Evolutionary conservation across 2,888 invertebrate genomes (phyloP).

Genomic region (Octodonta nipae): DNA sequence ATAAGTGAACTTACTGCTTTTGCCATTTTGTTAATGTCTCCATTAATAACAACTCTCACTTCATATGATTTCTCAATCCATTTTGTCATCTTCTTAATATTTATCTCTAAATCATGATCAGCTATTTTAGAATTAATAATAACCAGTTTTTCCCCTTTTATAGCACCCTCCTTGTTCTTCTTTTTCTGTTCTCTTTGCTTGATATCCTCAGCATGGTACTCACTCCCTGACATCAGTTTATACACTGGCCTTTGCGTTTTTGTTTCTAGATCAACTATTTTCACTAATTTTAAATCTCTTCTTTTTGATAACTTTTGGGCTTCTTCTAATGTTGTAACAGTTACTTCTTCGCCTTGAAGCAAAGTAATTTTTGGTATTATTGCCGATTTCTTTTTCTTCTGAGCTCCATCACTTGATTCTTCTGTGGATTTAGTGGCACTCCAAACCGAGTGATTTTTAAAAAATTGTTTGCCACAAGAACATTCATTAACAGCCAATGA

Average conservation of each 20-base stretch:
- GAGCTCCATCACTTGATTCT: slow-evolving; percentile 10
- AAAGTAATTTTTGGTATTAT: slow-evolving; percentile 52
- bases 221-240: slow-evolving; percentile 52
- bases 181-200: slow-evolving; percentile 41
- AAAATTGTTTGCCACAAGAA: too few relatives aligned
- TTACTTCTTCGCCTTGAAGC: slow-evolving; percentile 42
- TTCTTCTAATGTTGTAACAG: slow-evolving; percentile 50
- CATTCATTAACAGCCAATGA: too few relatives aligned
- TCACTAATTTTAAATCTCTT: slow-evolving; percentile 54
- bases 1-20: too few relatives aligned
- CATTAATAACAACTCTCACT: slow-evolving; percentile 46
- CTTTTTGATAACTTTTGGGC: slow-evolving; percentile 56
- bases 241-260: slow-evolving; percentile 57
- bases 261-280: slow-evolving; percentile 51
- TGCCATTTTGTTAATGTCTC: slow-evolving; percentile 34
- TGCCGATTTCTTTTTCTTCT: slow-evolving; percentile 24
- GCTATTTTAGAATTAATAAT: slow-evolving; percentile 49
- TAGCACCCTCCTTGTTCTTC: slow-evolving; percentile 29
- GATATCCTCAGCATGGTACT: slow-evolving; percentile 49
- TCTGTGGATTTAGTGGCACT: too few relatives aligned
- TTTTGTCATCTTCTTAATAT: slow-evolving; percentile 51
- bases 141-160: slow-evolving; percentile 51
- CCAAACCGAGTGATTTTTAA: too few relatives aligned
- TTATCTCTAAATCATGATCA: slow-evolving; percentile 51
- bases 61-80: slow-evolving; percentile 53